Percentiles rank a stretch among this genome's conserved stretches.
Conservation (phyloP, 1,140 invertebrate species). For the Camponotus floridanus region DNA sequence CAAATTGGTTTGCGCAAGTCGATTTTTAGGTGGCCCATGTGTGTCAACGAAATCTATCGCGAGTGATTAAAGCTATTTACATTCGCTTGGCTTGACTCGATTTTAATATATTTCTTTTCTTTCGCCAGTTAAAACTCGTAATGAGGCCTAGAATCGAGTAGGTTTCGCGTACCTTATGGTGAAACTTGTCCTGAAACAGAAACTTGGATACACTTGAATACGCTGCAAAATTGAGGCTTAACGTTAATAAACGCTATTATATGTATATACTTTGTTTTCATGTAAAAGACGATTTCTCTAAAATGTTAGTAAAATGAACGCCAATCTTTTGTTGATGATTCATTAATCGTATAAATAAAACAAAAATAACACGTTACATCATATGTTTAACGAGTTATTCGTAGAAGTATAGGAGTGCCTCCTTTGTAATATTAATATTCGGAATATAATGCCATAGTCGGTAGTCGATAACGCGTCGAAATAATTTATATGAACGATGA, state of each 20-base stretch:
- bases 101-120: not conserved
- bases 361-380: conserved; percentile 17
- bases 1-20: conserved; percentile 1
- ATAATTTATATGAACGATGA: not conserved
- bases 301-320: not conserved
- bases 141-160: not conserved
- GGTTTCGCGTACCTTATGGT: not conserved
- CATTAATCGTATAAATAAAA: not conserved
- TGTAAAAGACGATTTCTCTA: not conserved
- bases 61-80: conserved; percentile 35
- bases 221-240: not conserved
- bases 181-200: not conserved
- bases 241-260: not conserved
- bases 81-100: not conserved
- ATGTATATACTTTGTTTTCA: not conserved
- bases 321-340: not conserved
- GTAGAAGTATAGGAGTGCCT: not conserved
- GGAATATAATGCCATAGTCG: not conserved
- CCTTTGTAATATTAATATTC: not conserved
- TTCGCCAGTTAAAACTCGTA: not conserved
- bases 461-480: not conserved
- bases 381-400: conserved; percentile 14
- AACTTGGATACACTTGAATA: not conserved
- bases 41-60: conserved; percentile 17
- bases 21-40: conserved; percentile 17